Conservation (phyloP, 2,888 invertebrate genomes). For the Syritta pipiens region DNA sequence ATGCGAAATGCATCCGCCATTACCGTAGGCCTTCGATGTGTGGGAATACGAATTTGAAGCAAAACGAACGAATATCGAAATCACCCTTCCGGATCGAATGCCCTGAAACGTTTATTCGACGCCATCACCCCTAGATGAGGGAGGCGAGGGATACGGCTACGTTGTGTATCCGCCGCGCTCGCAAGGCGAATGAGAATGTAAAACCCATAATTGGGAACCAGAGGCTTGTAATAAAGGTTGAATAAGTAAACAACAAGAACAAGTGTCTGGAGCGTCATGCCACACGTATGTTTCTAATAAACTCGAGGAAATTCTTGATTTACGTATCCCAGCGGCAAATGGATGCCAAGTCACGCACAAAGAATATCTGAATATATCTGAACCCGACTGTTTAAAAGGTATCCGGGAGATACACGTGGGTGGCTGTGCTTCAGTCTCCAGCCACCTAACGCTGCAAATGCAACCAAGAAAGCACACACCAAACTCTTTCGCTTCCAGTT, state of each 20-base stretch:
- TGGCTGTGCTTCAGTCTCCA: background rate
- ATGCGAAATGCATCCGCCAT: slow-evolving; percentile 50
- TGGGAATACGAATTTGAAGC: slow-evolving; percentile 37
- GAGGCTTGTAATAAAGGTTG: slow-evolving; percentile 57
- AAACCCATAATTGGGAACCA: slow-evolving; percentile 60
- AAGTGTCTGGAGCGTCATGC: slow-evolving; percentile 44
- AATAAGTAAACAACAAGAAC: slow-evolving; percentile 63
- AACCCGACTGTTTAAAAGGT: no score
- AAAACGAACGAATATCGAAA: slow-evolving; percentile 29
- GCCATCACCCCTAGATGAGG: background rate
- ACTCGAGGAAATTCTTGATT: slow-evolving; percentile 63
- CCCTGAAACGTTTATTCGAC: slow-evolving; percentile 4
- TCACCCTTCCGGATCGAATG: slow-evolving; percentile 28
- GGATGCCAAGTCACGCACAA: slow-evolving; percentile 57
- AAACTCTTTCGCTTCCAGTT: slow-evolving; percentile 2
- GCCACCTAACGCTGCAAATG: background rate
- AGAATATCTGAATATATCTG: slow-evolving; percentile 42
- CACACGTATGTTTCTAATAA: slow-evolving; percentile 66
- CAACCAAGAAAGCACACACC: background rate
- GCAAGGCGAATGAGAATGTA: slow-evolving; percentile 35
- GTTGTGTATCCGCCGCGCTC: background rate
- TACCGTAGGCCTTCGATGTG: slow-evolving; percentile 26
- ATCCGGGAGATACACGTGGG: no score
- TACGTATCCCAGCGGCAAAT: slow-evolving; percentile 61
- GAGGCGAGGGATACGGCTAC: background rate